These are phyloP conservation scores for Tretioscincus oriximinensis DNA, from an alignment of 2,113 vertebrate species.

Conservation along the genomic window DNA sequence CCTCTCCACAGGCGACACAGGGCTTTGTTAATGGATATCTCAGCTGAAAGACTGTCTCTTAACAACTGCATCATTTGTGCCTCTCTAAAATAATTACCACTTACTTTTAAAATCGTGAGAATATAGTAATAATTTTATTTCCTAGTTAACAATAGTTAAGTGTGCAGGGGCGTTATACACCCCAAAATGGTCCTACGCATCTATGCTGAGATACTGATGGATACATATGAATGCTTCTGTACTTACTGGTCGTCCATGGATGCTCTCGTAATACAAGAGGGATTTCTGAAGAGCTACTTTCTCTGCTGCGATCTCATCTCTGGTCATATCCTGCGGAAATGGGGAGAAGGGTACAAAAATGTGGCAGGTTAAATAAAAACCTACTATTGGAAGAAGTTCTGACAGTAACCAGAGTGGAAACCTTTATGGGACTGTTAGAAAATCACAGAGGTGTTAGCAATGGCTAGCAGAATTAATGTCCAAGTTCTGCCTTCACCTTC, in stretches of 20 bases:
- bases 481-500: too few relatives aligned
- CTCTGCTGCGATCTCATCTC: conserved; percentile 91
- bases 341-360: background rate
- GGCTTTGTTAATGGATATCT: too few relatives aligned
- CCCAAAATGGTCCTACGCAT: too few relatives aligned
- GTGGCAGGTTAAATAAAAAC: background rate
- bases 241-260: conserved; percentile 93
- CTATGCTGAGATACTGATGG: background rate
- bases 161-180: too few relatives aligned
- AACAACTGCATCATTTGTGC: too few relatives aligned
- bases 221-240: background rate
- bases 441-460: too few relatives aligned
- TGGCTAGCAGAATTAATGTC: too few relatives aligned
- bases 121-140: background rate
- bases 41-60: too few relatives aligned
- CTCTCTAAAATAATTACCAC: background rate
- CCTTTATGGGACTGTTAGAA: too few relatives aligned
- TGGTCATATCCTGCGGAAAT: conserved; percentile 89
- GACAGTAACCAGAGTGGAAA: too few relatives aligned
- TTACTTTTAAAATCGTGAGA: background rate
- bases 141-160: background rate
- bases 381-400: too few relatives aligned
- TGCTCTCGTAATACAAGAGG: conserved; percentile 91
- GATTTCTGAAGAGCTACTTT: conserved; percentile 94
- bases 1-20: too few relatives aligned